Percentiles rank a stretch among this genome's conserved stretches.
These are phyloP conservation scores for Campoplex nolae DNA, from an alignment of 2,888 invertebrate genomes.

Conservation along the genomic window DNA sequence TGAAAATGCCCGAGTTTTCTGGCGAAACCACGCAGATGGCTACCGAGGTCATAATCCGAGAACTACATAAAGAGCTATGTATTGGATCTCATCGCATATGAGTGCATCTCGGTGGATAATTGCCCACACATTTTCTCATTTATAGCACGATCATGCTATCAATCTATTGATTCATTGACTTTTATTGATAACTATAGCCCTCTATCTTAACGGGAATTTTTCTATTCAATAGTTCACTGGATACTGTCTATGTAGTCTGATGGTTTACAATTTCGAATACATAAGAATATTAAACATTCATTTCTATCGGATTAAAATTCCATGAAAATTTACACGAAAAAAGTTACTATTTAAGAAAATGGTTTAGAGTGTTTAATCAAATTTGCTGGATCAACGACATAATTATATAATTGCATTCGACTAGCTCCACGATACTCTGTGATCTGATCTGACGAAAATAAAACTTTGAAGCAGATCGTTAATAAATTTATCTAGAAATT, in stretches of 20 bases:
- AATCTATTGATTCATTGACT: constrained; percentile 30
- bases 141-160: constrained; percentile 28
- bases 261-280: not conserved
- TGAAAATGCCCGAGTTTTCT: constrained; percentile 73
- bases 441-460: too few species aligned
- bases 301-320: not conserved
- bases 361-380: not conserved
- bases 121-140: constrained; percentile 53
- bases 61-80: constrained; percentile 43
- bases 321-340: not conserved
- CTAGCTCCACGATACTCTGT: not conserved
- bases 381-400: not conserved
- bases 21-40: constrained; percentile 57
- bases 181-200: constrained; percentile 1
- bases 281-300: not conserved
- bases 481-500: not conserved
- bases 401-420: not conserved
- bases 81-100: constrained; percentile 24
- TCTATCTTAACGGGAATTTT: not conserved
- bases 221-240: not conserved
- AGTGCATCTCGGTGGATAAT: constrained; percentile 12
- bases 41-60: constrained; percentile 61
- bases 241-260: not conserved
- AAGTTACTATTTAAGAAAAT: not conserved
- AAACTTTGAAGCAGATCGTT: not conserved